Evolutionary conservation across 2,797 vertebrate species (phyloP), one percentile per base, ranked within the genome.

Genomic region (Urophycis tenuis): DNA sequence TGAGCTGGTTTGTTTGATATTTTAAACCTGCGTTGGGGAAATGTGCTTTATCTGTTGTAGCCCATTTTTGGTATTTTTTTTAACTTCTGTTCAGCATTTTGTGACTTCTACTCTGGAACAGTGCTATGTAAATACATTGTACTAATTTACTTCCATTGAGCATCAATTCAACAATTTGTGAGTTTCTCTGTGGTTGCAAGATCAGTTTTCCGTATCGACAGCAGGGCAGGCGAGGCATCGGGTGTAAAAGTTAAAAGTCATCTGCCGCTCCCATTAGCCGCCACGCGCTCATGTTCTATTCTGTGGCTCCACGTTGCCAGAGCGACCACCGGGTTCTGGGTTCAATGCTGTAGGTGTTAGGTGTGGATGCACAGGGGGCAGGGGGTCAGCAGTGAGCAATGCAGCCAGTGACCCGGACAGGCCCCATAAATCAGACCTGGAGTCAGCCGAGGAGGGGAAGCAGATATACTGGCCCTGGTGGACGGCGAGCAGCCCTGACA

Each of bases 281-380:
- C 72, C 70, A 10, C 11, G 67, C 49, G 79, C 75, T 84, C 10
- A 77, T 73, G 76, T 75, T 82, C 69, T 81, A 71, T 64, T 86
- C 84, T 72, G 81, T 74, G 74, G 74, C 29, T 45, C 19, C 19
- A 69, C 74, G 80, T 60, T 77, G 41, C 34, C 70, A 74, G 70
- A 41, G 67, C 36, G 72, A 78, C 1, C n/a, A 71, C 64, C 75
- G 76, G 25, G 60, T 29, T 12, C 30, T 73, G 77, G 73, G 75
- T 45, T 79, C 78, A 75, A 75, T 11, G 25, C 76, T 71, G 19
- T 70, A 39, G 72, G 78, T 81, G 70, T 29, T 45, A 41, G 72
- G 75, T 72, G 29, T 36, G 74, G 67, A 76, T 60, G 30, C 71
- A 74, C 29, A 14, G 74, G 29, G 49, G 25, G 73, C 60, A 36